These are phyloP conservation scores for Champsocephalus esox DNA, from an alignment of 2,797 vertebrate genomes.

Conservation along the genomic window DNA sequence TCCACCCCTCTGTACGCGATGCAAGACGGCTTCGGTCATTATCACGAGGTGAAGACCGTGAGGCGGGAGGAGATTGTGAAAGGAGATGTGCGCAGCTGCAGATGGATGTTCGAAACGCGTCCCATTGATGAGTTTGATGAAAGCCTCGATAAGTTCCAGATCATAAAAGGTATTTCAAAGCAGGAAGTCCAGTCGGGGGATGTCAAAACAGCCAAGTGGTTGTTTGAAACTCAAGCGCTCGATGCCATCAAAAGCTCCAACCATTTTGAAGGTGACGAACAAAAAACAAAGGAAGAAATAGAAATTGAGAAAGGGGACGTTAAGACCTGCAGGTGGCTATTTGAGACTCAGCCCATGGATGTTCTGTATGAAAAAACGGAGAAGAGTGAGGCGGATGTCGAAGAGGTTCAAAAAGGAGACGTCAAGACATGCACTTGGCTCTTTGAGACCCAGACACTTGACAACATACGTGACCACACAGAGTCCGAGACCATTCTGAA, in stretches of 20 bases:
- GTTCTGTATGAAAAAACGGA: constrained; percentile 91
- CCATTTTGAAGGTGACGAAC: constrained; percentile 84
- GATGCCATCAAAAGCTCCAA: constrained; percentile 90
- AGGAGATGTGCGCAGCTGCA: constrained; percentile 91
- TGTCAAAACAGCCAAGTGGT: constrained; percentile 95
- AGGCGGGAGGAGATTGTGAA: constrained; percentile 93
- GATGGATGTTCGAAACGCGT: constrained; percentile 96
- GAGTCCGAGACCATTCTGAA: constrained; percentile 85
- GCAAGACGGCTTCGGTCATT: constrained; percentile 92
- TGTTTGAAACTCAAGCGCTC: constrained; percentile 94
- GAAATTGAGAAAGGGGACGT: constrained; percentile 92
- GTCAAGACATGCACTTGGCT: constrained; percentile 94
- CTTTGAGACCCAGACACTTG: constrained; percentile 94
- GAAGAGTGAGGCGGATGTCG: constrained; percentile 71
- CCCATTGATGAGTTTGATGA: constrained; percentile 94
- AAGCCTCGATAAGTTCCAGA: constrained; percentile 90
- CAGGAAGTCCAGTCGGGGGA: constrained; percentile 92
- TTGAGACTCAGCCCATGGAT: constrained; percentile 95
- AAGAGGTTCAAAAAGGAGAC: constrained; percentile 90
- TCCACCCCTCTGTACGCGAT: constrained; percentile 92
- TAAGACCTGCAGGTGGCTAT: constrained; percentile 92
- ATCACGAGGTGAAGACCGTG: constrained; percentile 93
- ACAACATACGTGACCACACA: constrained; percentile 88
- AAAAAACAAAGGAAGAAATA: constrained; percentile 71
- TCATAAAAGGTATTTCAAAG: constrained; percentile 95